Evolutionary conservation across 2,797 vertebrate genomes (phyloP).

Genomic region (Pangasius sanitwongsei): DNA sequence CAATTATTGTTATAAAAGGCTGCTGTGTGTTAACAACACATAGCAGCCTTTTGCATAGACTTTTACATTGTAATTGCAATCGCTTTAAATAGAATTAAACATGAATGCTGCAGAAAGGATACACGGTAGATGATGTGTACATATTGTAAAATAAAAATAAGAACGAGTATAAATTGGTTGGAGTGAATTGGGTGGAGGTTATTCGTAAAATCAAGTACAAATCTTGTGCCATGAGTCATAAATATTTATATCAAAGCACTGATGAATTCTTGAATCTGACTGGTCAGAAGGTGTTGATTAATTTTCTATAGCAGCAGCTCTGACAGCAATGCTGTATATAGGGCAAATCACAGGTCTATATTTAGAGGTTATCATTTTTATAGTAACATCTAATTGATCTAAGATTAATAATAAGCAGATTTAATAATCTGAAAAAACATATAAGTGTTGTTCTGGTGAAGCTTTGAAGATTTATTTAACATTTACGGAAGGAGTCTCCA

Average conservation of each 20-base stretch:
- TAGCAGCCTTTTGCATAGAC: constrained; percentile 65
- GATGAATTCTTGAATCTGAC: not conserved
- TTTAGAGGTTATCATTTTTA: not conserved
- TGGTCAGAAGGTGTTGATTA: not conserved
- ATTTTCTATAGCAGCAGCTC: not conserved
- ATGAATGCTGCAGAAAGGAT: not conserved
- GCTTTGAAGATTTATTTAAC: not conserved
- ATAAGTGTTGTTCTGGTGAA: not conserved
- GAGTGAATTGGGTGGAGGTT: not conserved
- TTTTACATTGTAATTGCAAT: constrained; percentile 51
- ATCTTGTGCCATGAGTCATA: not conserved
- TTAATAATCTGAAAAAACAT: not conserved
- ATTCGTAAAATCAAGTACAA: not conserved
- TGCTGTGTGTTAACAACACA: constrained; percentile 43
- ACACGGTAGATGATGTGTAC: not conserved
- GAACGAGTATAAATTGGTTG: not conserved
- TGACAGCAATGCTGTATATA: not conserved
- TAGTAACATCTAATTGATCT: not conserved
- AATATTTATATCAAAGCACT: not conserved
- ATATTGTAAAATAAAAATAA: not conserved
- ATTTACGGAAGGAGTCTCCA: not conserved
- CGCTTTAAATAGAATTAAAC: constrained; percentile 31
- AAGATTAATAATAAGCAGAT: not conserved
- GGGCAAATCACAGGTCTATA: not conserved
- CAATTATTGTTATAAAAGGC: not conserved